phyloP scores from a whole-genome alignment of 2,888 invertebrate species.

The Archaeoteleia sp. region DNA sequence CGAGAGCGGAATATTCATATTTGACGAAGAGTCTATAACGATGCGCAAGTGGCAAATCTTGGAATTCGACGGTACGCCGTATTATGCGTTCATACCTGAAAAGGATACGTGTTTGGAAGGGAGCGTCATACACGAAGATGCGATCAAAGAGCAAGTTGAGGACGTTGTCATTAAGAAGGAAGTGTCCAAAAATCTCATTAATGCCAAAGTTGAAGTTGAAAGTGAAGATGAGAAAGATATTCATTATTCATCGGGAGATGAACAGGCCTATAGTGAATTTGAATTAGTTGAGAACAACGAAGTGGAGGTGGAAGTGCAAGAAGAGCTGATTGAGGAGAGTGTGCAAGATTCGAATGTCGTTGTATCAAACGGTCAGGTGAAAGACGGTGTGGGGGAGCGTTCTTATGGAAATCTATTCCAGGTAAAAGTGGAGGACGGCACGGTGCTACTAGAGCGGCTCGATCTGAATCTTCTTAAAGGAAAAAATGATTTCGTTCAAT shows the following conservation, averaged over 20 bases:
- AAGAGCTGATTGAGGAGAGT: too few species aligned
- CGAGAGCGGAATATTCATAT: constrained; percentile 69
- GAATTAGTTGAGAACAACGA: constrained; percentile 42
- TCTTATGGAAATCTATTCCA: constrained; percentile 62
- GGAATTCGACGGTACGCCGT: constrained; percentile 72
- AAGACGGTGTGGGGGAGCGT: constrained; percentile 8
- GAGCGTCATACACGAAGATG: constrained; percentile 57
- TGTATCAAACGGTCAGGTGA: constrained; percentile 52
- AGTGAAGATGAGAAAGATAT: neutral
- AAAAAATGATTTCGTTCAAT: constrained; percentile 10
- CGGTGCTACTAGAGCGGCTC: constrained; percentile 65
- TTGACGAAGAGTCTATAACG: constrained; percentile 68
- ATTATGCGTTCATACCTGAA: constrained; percentile 72
- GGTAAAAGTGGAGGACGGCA: constrained; percentile 65
- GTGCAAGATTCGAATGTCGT: constrained; percentile 54
- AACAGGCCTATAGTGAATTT: constrained; percentile 41
- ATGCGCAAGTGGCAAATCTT: constrained; percentile 74
- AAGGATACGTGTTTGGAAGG: constrained; percentile 63
- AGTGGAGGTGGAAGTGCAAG: constrained; percentile 54
- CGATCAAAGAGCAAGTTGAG: constrained; percentile 10
- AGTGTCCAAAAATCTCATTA: neutral
- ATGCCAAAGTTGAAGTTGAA: neutral
- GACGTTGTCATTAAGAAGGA: neutral
- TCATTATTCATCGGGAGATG: constrained; percentile 33
- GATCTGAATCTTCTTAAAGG: constrained; percentile 33